Evolutionary conservation across 2,113 vertebrate species (phyloP), one percentile per base, ranked within the genome.

Genomic region (Cheirogaleus medius): DNA sequence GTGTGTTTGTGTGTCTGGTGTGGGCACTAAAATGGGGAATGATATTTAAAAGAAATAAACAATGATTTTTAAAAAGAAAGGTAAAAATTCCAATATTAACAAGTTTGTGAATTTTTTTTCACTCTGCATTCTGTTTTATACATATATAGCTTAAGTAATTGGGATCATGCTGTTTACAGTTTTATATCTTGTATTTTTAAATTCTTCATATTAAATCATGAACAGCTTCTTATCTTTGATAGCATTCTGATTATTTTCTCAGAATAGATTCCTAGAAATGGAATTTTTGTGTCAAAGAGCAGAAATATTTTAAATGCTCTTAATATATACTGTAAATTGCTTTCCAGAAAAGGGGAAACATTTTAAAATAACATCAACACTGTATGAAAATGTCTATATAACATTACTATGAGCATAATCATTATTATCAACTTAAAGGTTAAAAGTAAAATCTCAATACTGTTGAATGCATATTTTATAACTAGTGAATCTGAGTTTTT

Each of bases 131-230:
- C 27, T 63, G 34, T 81, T 86, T 71, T 42, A 56, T n/a, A n/a
- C 39, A 80, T 1, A 6, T 69, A 42, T 80, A 44, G 71, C 23
- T 52, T 93, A 60, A 93, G 42, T 71, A 52, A 77, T 9, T 88
- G 37, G 17, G 49, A 68, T 84, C 39, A 77, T 34, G 25, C 78
- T 60, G 56, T 29, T 77, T 84, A 42, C 23, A 68, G 27, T 69
- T 92, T 69, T 37, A 84, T 69, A 60, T 37, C 23, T 60, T 23
- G 21, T n/a, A 76, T 52, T 69, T 74, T 60, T 52, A 69, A 84
- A 76, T 92, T 74, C 47, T 92, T 93, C 60, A 96, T 47, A 92
- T 58, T 89, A 93, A 84, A 77, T 82, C 20, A n/a, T 69, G 20
- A 92, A 78, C 6, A 71, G n/a, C 47, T 69, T 84, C 8, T 6